Evolutionary conservation across 2,113 vertebrate species (phyloP), one percentile per base, ranked within the genome.

Genomic region (Pogona vitticeps): DNA sequence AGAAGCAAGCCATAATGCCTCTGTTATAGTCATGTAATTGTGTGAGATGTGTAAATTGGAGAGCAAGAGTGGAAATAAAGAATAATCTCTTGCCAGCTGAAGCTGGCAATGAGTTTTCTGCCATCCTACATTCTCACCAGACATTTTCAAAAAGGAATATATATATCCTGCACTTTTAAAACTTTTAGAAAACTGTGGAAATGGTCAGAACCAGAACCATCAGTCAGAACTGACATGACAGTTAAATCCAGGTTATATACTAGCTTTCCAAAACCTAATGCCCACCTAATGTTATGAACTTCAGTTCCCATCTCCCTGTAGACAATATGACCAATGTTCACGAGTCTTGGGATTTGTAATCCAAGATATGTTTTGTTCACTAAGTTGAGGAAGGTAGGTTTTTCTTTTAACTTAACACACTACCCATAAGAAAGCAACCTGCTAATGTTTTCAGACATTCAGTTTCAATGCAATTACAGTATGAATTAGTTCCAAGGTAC

Each of bases 61-160:
- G 8, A 78, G 7, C 20, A 83, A 83, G 14, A 46, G 26, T 56
- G 56, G 20, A 70, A 58, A 67, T 17, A 59, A n/a, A 46, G 36
- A 33, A 56, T 4, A n/a, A 26, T 77, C 90, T 89, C 17, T 13
- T 89, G 67, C 38, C 88, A 80, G 20, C 2, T 79, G 72, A 76
- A 80, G 23, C 2, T 79, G 72, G 77, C 36, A 59, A 87, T 40
- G 20, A 59, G n/a, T 23, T 75, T 68, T 33, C 7, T 59, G 56
- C 17, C 89, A 9, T 86, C 85, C 81, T 59, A 86, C 56, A 18
- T 88, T 82, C 90, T 82, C 75, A 83, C 13, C 90, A 79, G 2
- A 68, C 0, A 86, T 23, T 6, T 14, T 83, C 3, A 2, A 76
- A 78, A 82, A 68, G 31, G 28, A 17, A 23, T 0, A 2, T n/a